phyloP scores from a whole-genome alignment of 1,140 invertebrate genomes.

The Caenorhabditis remanei region DNA sequence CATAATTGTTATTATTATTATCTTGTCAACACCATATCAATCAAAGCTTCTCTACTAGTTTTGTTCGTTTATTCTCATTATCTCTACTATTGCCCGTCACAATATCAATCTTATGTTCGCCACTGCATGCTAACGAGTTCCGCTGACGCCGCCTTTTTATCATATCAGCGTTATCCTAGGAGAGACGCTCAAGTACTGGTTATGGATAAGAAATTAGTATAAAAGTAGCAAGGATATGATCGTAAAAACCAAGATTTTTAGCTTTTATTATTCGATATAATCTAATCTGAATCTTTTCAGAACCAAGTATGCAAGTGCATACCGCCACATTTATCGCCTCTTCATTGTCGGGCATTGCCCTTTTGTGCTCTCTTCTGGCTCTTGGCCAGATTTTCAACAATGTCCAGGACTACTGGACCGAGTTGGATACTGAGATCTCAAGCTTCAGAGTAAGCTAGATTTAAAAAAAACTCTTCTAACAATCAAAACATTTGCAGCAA shows the following conservation, averaged over 20 bases:
- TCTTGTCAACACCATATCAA: constrained; percentile 26
- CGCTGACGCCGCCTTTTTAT: constrained; percentile 1
- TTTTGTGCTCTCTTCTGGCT: constrained; percentile 71
- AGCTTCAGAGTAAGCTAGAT: constrained; percentile 68
- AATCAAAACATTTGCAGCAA: constrained; percentile 47
- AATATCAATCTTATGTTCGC: constrained; percentile 8
- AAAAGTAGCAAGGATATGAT: neutral
- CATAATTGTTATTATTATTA: neutral
- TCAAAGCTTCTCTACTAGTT: neutral
- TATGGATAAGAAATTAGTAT: constrained; percentile 20
- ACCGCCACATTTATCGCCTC: constrained; percentile 77
- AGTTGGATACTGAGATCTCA: constrained; percentile 74
- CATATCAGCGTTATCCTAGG: constrained; percentile 22
- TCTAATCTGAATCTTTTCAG: neutral
- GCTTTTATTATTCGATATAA: neutral
- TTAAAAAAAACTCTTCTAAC: neutral
- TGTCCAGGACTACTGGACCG: constrained; percentile 74
- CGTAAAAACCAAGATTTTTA: neutral
- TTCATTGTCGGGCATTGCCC: constrained; percentile 72
- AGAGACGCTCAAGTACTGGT: constrained; percentile 46
- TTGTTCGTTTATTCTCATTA: constrained; percentile 22
- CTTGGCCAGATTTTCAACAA: constrained; percentile 74
- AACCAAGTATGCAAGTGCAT: constrained; percentile 73
- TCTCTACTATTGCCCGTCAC: neutral
- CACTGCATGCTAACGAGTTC: neutral